These are phyloP conservation scores for Hypotaenidia philippensis DNA, from an alignment of 2,797 vertebrate genomes.

Conservation along the genomic window DNA sequence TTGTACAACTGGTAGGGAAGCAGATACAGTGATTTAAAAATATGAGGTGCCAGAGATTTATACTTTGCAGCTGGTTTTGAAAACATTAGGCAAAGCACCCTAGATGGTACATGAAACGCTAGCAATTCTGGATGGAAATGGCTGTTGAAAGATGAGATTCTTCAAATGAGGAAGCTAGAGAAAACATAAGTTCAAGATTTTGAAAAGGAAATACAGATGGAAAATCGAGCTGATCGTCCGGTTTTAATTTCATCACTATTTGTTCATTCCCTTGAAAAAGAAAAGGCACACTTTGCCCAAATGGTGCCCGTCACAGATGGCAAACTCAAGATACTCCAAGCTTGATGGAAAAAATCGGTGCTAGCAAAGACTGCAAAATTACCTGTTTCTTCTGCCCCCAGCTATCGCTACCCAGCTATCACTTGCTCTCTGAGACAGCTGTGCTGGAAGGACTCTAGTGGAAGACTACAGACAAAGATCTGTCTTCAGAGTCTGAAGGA, in stretches of 20 bases:
- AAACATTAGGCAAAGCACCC: slow-evolving; percentile 56
- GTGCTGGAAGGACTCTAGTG: background rate
- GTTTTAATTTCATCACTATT: background rate
- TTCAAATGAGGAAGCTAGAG: slow-evolving; percentile 45
- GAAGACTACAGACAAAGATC: background rate
- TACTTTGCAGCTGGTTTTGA: slow-evolving; percentile 68
- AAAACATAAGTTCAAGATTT: slow-evolving; percentile 34
- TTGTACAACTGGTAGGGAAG: slow-evolving; percentile 58
- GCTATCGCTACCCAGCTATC: background rate
- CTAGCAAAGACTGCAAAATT: background rate
- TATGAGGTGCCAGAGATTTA: slow-evolving; percentile 74
- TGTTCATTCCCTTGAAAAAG: background rate
- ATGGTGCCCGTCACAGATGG: background rate
- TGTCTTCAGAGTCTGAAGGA: background rate
- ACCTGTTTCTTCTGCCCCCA: background rate
- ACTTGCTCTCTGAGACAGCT: background rate
- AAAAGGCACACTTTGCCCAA: background rate
- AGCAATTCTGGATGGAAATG: slow-evolving; percentile 57
- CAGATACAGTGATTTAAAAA: slow-evolving; percentile 72
- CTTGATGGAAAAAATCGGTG: background rate
- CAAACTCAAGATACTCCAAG: background rate
- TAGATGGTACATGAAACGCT: slow-evolving; percentile 59
- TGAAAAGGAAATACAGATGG: slow-evolving; percentile 11
- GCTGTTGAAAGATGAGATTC: slow-evolving; percentile 64
- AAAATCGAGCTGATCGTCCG: slow-evolving; percentile 3